Conservation (phyloP, 2,888 invertebrate species). For the Serrognathus titanus region DNA sequence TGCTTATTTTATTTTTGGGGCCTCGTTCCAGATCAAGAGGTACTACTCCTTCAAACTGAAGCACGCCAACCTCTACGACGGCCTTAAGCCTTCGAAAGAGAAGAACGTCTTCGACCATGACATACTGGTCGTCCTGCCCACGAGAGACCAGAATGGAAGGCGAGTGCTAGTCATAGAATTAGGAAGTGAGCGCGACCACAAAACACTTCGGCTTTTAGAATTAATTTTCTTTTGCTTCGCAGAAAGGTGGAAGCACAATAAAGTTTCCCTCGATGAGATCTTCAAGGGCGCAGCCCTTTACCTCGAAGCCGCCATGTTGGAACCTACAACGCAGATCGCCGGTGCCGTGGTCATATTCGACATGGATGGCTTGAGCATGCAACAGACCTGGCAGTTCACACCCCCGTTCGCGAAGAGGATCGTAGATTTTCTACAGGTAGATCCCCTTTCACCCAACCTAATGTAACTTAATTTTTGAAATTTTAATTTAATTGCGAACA, state of each 20-base stretch:
- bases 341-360: conserved; percentile 81
- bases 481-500: too few species aligned
- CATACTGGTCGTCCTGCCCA: conserved; percentile 73
- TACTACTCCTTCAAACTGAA: conserved; percentile 81
- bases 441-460: not conserved
- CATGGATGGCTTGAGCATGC: conserved; percentile 78
- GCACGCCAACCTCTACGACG: conserved; percentile 69
- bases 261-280: conserved; percentile 74
- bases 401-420: conserved; percentile 81
- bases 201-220: conserved; percentile 2
- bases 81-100: conserved; percentile 69
- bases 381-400: conserved; percentile 83
- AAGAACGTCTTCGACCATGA: conserved; percentile 75
- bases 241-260: conserved; percentile 82
- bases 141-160: conserved; percentile 75
- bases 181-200: conserved; percentile 62
- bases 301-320: conserved; percentile 78
- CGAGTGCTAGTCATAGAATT: conserved; percentile 74
- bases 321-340: conserved; percentile 71
- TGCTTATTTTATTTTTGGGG: too few species aligned
- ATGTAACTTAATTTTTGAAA: not conserved
- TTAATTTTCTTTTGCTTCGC: conserved; percentile 20
- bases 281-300: conserved; percentile 79
- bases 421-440: conserved; percentile 77
- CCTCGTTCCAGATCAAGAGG: conserved; percentile 63